Percentiles rank a stretch among this genome's conserved stretches.
phyloP scores from a whole-genome alignment of 1,140 invertebrate species.

The Pectinophora gossypiella region DNA sequence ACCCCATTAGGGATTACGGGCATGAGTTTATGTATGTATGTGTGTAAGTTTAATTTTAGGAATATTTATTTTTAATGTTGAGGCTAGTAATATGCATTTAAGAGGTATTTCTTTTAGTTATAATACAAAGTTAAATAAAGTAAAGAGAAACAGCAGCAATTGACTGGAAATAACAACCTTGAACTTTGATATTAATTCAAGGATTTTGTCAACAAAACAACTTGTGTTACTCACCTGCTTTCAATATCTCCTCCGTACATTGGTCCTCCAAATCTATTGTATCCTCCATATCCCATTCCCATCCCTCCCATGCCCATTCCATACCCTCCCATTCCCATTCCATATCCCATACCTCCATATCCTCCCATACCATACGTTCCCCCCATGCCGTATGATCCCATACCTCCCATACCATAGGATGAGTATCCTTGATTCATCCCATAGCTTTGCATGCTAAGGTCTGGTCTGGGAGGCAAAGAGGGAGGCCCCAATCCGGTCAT shows the following conservation, averaged over 20 bases:
- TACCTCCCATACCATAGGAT: slow-evolving; percentile 36
- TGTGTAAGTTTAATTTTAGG: too few relatives aligned
- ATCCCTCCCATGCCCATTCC: slow-evolving; percentile 38
- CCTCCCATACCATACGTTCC: slow-evolving; percentile 19
- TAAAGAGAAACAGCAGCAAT: too few relatives aligned
- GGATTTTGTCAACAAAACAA: too few relatives aligned
- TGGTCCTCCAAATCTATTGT: slow-evolving; percentile 69
- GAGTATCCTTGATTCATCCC: slow-evolving; percentile 34
- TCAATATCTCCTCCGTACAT: slow-evolving; percentile 78
- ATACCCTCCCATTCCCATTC: slow-evolving; percentile 24
- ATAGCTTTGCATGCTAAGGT: slow-evolving; percentile 32
- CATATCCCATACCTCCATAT: slow-evolving; percentile 27
- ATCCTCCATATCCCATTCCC: slow-evolving; percentile 43
- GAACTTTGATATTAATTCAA: too few relatives aligned
- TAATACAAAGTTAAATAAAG: too few relatives aligned
- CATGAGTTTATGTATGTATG: too few relatives aligned
- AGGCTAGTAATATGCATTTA: too few relatives aligned
- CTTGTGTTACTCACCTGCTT: slow-evolving; percentile 77
- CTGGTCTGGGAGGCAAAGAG: slow-evolving; percentile 48
- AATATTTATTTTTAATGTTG: too few relatives aligned
- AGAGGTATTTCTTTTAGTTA: too few relatives aligned
- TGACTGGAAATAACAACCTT: too few relatives aligned
- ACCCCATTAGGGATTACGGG: too few relatives aligned
- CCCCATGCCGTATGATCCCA: slow-evolving; percentile 15
- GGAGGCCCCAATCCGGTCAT: slow-evolving; percentile 26